These are phyloP conservation scores for Buphagus erythrorhynchus DNA, from an alignment of 2,797 vertebrate species.

Conservation along the genomic window DNA sequence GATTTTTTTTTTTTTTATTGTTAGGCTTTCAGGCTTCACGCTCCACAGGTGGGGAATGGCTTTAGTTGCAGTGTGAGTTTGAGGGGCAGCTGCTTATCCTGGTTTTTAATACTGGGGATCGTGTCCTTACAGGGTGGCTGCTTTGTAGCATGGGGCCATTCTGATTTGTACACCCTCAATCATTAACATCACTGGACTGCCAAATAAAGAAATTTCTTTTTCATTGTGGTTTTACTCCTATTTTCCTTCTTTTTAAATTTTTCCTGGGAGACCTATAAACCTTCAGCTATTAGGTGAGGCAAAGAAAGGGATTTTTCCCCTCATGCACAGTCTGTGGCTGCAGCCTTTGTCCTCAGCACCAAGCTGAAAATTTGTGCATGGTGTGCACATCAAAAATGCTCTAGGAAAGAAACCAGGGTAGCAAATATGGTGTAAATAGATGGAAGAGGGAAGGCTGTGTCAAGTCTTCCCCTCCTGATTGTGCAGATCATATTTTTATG, in stretches of 20 bases:
- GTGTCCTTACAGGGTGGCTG: background rate
- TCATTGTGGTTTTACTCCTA: background rate
- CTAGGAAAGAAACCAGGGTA: background rate
- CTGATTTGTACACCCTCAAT: background rate
- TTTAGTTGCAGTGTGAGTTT: background rate
- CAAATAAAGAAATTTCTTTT: background rate
- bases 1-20: too few species aligned
- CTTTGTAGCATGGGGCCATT: background rate
- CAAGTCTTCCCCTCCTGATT: background rate
- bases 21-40: too few species aligned
- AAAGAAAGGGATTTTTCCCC: background rate
- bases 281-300: background rate
- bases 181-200: background rate
- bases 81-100: background rate
- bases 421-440: background rate
- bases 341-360: accelerated
- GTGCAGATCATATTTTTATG: background rate
- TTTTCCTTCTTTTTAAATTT: background rate
- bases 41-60: background rate
- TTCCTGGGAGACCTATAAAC: background rate
- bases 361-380: background rate
- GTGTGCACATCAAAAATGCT: background rate
- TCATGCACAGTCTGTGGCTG: background rate
- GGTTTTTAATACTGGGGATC: background rate
- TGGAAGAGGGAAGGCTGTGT: background rate